phyloP scores from a whole-genome alignment of 2,797 vertebrate species.

The Diglossa cyanea region DNA sequence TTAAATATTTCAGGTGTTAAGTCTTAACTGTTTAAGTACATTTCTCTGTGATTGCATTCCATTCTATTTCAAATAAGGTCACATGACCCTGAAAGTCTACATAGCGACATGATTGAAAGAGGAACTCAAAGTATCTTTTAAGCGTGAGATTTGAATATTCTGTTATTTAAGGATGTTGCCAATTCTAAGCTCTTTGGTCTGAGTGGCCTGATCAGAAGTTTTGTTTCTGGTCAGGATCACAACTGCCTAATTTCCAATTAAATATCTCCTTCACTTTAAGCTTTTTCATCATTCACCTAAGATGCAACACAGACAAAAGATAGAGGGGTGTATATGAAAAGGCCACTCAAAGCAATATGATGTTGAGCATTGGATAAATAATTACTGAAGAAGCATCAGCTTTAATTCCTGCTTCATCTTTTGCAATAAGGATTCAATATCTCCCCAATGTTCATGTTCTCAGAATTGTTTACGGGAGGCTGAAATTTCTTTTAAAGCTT shows the following conservation, averaged over 20 bases:
- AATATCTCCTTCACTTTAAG: background rate
- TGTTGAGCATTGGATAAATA: background rate
- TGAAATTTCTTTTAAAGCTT: background rate
- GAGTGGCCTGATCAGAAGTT: background rate
- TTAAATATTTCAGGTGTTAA: background rate
- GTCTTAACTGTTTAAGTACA: background rate
- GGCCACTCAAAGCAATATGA: background rate
- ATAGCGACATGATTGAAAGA: background rate
- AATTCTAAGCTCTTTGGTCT: background rate
- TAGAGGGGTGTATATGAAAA: background rate
- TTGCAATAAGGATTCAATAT: background rate
- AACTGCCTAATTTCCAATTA: background rate
- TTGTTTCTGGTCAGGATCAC: background rate
- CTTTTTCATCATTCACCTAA: background rate
- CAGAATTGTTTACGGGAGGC: background rate
- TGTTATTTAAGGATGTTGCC: background rate
- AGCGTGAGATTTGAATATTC: slow-evolving; percentile 5
- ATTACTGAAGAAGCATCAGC: background rate
- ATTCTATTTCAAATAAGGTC: background rate
- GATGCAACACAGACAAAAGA: background rate
- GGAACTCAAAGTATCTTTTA: background rate
- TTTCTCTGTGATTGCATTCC: background rate
- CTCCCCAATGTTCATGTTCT: background rate
- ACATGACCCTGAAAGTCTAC: background rate
- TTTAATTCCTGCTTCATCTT: background rate